A percentile compares a stretch with the other conserved stretches of the same genome.
These are phyloP conservation scores for Noturus placidus DNA, from an alignment of 2,113 vertebrate genomes.

Conservation along the genomic window DNA sequence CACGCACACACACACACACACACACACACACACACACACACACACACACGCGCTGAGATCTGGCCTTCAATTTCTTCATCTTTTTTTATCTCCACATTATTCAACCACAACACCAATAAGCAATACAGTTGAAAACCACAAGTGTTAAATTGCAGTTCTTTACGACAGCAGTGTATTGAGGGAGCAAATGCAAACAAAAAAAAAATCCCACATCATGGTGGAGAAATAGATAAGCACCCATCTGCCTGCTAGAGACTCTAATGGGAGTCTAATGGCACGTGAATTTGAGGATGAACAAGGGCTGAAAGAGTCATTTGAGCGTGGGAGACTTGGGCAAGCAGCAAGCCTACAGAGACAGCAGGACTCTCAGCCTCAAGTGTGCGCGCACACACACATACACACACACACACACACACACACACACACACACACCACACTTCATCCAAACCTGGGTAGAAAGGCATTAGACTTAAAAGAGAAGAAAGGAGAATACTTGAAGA, in stretches of 20 bases:
- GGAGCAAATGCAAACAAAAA: slow-evolving; percentile 16
- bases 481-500: not conserved
- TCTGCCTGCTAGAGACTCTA: slow-evolving; percentile 46
- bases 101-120: slow-evolving; percentile 12
- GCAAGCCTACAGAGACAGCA: slow-evolving; percentile 45
- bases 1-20: not conserved
- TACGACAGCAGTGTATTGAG: slow-evolving; percentile 6
- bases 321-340: slow-evolving; percentile 45
- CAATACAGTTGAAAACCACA: slow-evolving; percentile 9
- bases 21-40: not conserved
- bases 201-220: slow-evolving; percentile 19
- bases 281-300: slow-evolving; percentile 30
- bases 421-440: slow-evolving; percentile 15
- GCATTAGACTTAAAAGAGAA: not conserved
- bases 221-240: slow-evolving; percentile 9
- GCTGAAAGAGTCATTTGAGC: slow-evolving; percentile 36
- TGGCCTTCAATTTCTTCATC: slow-evolving; percentile 6
- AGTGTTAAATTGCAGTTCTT: not conserved
- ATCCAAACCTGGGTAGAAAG: not conserved
- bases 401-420: slow-evolving; percentile 26
- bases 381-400: slow-evolving; percentile 14
- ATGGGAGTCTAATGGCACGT: slow-evolving; percentile 45
- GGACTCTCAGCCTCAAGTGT: slow-evolving; percentile 1
- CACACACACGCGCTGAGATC: not conserved
- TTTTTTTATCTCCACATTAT: slow-evolving; percentile 35